Conservation (phyloP, 2,888 invertebrate species). For the Cybosia mesomella region DNA sequence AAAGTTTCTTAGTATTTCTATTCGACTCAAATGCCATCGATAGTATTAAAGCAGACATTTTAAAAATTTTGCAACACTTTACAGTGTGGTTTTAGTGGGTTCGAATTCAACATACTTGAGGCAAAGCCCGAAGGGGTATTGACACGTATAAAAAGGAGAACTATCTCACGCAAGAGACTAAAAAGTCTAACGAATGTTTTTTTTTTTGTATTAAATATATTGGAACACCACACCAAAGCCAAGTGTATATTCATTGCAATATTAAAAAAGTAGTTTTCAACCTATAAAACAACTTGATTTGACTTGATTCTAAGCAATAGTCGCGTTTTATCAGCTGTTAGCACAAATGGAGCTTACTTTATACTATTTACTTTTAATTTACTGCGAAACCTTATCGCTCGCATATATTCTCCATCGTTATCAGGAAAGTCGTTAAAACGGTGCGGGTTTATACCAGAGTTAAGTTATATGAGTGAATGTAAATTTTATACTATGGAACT, state of each 20-base stretch:
- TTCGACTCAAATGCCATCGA: too few species aligned
- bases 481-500: neutral
- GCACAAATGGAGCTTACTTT: conserved; percentile 68
- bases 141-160: too few species aligned
- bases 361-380: conserved; percentile 74
- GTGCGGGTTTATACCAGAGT: conserved; percentile 13
- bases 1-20: too few species aligned
- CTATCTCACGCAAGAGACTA: too few species aligned
- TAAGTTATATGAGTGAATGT: neutral
- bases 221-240: neutral
- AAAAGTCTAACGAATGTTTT: too few species aligned
- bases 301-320: conserved; percentile 58
- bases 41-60: too few species aligned
- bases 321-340: conserved; percentile 65
- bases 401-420: conserved; percentile 62
- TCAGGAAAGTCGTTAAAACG: conserved; percentile 60
- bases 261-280: conserved; percentile 42
- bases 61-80: too few species aligned
- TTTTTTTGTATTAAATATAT: too few species aligned
- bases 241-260: conserved; percentile 45
- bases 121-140: too few species aligned
- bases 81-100: too few species aligned
- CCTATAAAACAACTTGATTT: conserved; percentile 22
- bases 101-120: too few species aligned
- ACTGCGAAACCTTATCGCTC: conserved; percentile 60